Evolutionary conservation across 2,113 vertebrate genomes (phyloP).

Genomic region (Etheostoma spectabile): DNA sequence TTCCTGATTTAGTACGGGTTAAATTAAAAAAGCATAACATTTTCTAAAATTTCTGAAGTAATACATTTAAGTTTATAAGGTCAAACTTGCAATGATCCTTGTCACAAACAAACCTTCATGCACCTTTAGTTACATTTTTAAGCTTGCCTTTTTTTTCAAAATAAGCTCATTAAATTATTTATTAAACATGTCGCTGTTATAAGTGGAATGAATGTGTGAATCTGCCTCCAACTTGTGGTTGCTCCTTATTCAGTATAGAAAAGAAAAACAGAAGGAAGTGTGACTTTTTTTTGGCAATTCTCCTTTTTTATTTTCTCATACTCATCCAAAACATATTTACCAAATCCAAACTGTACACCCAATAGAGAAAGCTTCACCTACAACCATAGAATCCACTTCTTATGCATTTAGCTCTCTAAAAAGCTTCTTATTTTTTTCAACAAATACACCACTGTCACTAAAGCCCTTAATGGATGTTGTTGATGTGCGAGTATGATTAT

Average conservation of each 20-base stretch:
- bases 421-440: constrained; percentile 18
- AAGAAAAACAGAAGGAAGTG: constrained; percentile 57
- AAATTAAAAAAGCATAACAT: too few species aligned
- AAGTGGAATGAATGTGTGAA: constrained; percentile 13
- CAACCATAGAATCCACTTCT: constrained; percentile 13
- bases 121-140: neutral
- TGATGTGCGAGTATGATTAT: constrained; percentile 53
- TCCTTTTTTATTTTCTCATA: constrained; percentile 11
- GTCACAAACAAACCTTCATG: constrained; percentile 8
- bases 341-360: neutral
- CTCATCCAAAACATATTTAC: constrained; percentile 16
- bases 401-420: constrained; percentile 38
- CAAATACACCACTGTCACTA: constrained; percentile 23
- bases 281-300: constrained; percentile 35
- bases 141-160: neutral
- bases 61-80: neutral
- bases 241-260: constrained; percentile 2
- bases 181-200: neutral
- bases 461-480: constrained; percentile 59
- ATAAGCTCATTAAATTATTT: neutral
- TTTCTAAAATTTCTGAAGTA: neutral
- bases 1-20: neutral
- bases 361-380: neutral
- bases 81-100: neutral
- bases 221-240: constrained; percentile 12